Evolutionary conservation across 2,113 vertebrate genomes (phyloP), one percentile per base, ranked within the genome.

Genomic region (Lepus europaeus): DNA sequence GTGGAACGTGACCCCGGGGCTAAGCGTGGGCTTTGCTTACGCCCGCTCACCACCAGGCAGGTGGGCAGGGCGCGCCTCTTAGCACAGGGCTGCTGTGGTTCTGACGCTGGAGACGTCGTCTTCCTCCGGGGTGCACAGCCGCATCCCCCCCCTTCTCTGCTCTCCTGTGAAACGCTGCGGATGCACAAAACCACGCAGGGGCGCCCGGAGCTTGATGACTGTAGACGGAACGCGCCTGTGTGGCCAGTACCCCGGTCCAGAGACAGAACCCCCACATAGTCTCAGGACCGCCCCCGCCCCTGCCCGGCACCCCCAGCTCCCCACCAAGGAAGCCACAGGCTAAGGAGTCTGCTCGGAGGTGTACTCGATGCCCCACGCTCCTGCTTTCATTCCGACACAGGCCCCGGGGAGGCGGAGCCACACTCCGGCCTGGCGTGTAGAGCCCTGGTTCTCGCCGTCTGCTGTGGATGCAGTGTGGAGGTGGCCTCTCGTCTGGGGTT

Each of bases 381-480:
- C 66, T n/a, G 8, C 94, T 69, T 31, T 10, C 6, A 19, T 53
- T 39, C 74, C 56, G 8, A 45, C 14, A 0, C 11, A 3, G 3
- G 31, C 17, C 4, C 12, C 5, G 13, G 25, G 12, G 66, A 73
- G 78, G n/a, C 8, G 6, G 5, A 59, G 66, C 53, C 11, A 0
- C 6, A 1, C 29, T 6, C 11, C 11, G 0, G 23, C 4, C 1
- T 9, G 23, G 39, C 2, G 4, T 12, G 5, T 11, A 20, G 49
- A 23, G 12, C 0, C 0, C 6, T 19, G 6, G 0, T 17, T 36
- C 45, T 36, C 6, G 0, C 9, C 29, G 45, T 19, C 73, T 19
- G 0, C 49, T 3, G 12, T 25, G 0, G 9, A 2, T 0, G 13
- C 45, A 9, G 9, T 6, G 0, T 0, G 0, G 1, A 3, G 31